phyloP scores from a whole-genome alignment of 2,113 vertebrate genomes.

The Vulpes vulpes region DNA sequence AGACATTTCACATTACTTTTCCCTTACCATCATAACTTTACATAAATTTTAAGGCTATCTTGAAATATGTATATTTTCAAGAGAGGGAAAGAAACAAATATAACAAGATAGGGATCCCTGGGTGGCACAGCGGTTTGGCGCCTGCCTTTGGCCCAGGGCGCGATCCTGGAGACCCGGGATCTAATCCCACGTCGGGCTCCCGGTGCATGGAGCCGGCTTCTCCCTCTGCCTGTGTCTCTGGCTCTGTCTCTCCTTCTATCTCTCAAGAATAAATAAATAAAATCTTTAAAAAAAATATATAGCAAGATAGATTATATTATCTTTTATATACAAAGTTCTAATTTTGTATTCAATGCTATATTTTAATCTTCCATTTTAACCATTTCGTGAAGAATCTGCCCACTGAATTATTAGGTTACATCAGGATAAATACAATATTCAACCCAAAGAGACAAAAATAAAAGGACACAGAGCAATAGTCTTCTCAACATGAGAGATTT shows the following conservation, averaged over 20 bases:
- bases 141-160: too few relatives aligned
- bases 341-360: conserved; percentile 83
- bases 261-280: too few relatives aligned
- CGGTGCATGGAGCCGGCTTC: too few relatives aligned
- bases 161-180: too few relatives aligned
- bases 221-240: too few relatives aligned
- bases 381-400: conserved; percentile 85
- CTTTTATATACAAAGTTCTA: conserved; percentile 85
- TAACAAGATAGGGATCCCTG: conserved; percentile 87
- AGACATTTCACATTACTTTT: conserved; percentile 86
- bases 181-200: too few relatives aligned
- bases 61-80: conserved; percentile 88
- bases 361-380: conserved; percentile 86
- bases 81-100: conserved; percentile 85
- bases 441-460: conserved; percentile 85
- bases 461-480: conserved; percentile 87
- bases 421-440: conserved; percentile 84
- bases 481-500: conserved; percentile 84
- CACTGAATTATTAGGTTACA: conserved; percentile 85
- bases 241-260: too few relatives aligned
- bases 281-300: too few relatives aligned
- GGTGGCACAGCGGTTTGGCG: too few relatives aligned
- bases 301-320: conserved; percentile 87
- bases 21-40: conserved; percentile 85
- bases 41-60: conserved; percentile 88